Evolutionary conservation across 2,797 vertebrate genomes (phyloP), one percentile per base, ranked within the genome.

Genomic region (Synaphobranchus kaupii): DNA sequence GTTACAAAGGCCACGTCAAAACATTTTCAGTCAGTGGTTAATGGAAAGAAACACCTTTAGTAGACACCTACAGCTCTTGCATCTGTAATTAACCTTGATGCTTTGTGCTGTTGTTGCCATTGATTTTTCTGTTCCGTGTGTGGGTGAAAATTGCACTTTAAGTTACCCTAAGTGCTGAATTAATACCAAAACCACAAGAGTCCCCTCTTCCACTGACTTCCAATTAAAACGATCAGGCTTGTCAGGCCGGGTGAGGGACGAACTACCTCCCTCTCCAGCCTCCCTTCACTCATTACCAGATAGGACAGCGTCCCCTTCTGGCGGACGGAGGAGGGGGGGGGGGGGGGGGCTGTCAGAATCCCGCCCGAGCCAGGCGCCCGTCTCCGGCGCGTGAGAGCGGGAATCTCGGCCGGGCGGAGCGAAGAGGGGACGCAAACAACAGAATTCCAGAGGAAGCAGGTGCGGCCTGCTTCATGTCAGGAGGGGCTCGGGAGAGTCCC

Each of bases 61-160:
- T 52, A 50, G 76, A 87, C 91, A 92, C 90, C 92, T 88, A 90
- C 84, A 92, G 92, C 91, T 90, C 90, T 90, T 93, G 94, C 94
- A 96, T 96, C 95, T 93, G 95, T 96, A 96, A 96, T 96, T 95
- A 97, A 96, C 96, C 95, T 96, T 96, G 95, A 95, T 96, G 94
- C 95, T 94, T 92, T 91, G 93, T 93, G 94, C 95, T 92, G 95
- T 96, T 96, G 96, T 93, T 95, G 93, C 93, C 95, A 96, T 97
- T 96, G 96, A 97, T 97, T 97, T 97, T 95, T 94, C 94, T 96
- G 95, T 96, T 96, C 94, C 95, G 96, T 95, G 95, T 96, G 96
- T 95, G 95, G 95, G 94, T 95, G 96, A 97, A 97, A 96, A 96
- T 96, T 96, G 95, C 95, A 96, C 96, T 97, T 96, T 96, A 96